Conservation (phyloP, 2,797 vertebrate genomes). For the Ctenosaura bakeri region DNA sequence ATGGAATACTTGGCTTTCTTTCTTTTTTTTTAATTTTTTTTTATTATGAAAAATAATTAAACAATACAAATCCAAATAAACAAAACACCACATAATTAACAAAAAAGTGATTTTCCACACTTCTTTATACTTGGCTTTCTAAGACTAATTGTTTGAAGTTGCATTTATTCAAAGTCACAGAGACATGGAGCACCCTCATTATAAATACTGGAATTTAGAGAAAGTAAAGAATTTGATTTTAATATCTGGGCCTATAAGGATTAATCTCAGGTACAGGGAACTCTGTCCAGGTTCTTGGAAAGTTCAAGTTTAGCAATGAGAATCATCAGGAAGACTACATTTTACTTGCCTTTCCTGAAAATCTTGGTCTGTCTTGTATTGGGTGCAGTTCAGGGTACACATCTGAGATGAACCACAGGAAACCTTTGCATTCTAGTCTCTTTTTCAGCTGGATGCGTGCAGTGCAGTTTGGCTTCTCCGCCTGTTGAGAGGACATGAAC, state of each 20-base stretch:
- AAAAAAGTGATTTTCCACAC: too few relatives aligned
- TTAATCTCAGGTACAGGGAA: background rate
- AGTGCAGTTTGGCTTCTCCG: slow-evolving; percentile 83
- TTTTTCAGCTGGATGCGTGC: slow-evolving; percentile 85
- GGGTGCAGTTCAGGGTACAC: slow-evolving; percentile 87
- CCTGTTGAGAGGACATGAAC: slow-evolving; percentile 71
- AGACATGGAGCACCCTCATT: background rate
- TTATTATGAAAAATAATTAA: too few relatives aligned
- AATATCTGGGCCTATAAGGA: background rate
- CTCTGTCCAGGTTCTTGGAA: background rate
- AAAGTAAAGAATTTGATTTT: background rate
- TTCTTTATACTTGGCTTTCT: too few relatives aligned
- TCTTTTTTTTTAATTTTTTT: too few relatives aligned
- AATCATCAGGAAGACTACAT: slow-evolving; percentile 20
- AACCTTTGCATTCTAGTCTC: slow-evolving; percentile 85
- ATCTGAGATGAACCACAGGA: slow-evolving; percentile 89
- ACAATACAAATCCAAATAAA: too few relatives aligned
- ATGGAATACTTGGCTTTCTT: too few relatives aligned
- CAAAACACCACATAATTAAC: too few relatives aligned
- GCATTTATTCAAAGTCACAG: background rate
- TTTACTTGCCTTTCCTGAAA: slow-evolving; percentile 81
- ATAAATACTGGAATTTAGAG: slow-evolving; percentile 8
- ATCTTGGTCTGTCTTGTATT: slow-evolving; percentile 75
- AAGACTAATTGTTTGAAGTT: background rate
- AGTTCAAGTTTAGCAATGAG: background rate